A percentile compares a stretch with the other conserved stretches of the same genome.
Conservation (phyloP, 2,113 vertebrate species). For the Hyaena hyaena region DNA sequence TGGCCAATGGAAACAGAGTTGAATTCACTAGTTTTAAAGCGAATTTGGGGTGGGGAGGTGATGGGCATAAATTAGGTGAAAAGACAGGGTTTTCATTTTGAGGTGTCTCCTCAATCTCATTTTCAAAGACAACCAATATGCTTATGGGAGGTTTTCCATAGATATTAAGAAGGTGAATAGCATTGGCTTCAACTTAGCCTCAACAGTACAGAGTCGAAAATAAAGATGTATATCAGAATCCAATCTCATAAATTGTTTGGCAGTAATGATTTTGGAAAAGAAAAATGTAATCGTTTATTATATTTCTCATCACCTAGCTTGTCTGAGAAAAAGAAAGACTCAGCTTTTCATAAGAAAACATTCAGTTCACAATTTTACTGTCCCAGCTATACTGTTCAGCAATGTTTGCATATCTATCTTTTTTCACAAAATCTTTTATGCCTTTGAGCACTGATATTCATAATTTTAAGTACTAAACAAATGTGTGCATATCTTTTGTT, state of each 20-base stretch:
- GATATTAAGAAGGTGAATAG: background rate
- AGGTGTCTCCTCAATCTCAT: background rate
- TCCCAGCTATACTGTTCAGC: background rate
- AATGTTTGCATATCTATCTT: background rate
- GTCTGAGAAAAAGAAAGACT: constrained; percentile 27
- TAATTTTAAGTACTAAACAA: background rate
- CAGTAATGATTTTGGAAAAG: background rate
- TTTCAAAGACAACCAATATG: background rate
- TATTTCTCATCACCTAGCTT: background rate
- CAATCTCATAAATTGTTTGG: background rate
- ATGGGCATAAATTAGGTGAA: background rate
- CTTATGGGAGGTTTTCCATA: background rate
- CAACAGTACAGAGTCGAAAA: background rate
- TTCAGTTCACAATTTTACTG: background rate
- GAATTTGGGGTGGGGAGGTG: background rate
- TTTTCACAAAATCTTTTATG: background rate
- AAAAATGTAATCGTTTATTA: constrained; percentile 3
- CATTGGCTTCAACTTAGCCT: background rate
- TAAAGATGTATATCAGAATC: background rate
- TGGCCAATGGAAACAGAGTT: background rate
- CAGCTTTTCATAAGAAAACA: constrained; percentile 18
- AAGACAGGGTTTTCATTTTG: background rate
- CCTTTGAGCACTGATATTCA: background rate
- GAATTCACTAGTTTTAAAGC: background rate
- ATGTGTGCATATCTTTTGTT: background rate